Conservation (phyloP, 92 coral and sea anemone genomes). For the Umimayanthus kanabou region DNA sequence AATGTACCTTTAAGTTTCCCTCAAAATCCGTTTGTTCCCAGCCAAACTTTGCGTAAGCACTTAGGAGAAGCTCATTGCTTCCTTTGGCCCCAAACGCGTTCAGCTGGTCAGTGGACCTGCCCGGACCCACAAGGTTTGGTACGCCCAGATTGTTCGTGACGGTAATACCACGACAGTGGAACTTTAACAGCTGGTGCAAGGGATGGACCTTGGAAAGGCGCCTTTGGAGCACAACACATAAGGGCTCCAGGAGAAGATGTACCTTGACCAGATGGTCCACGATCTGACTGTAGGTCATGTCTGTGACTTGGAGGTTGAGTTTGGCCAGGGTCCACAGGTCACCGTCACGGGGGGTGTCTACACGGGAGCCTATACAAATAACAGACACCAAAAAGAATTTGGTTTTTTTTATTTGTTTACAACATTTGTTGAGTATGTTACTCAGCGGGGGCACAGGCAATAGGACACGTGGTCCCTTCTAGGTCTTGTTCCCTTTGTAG, state of each 20-base stretch:
- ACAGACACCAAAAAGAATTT: too few species aligned
- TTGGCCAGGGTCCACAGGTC: slow-evolving; percentile 62
- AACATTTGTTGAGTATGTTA: too few species aligned
- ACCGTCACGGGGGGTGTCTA: slow-evolving; percentile 59
- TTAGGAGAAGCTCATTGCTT: slow-evolving; percentile 39
- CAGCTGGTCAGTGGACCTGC: neutral
- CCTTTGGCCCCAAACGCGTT: slow-evolving; percentile 50
- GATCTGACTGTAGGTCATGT: slow-evolving; percentile 54
- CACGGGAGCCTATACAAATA: slow-evolving; percentile 43
- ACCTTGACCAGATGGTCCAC: slow-evolving; percentile 65
- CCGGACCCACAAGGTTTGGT: slow-evolving; percentile 26
- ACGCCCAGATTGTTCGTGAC: slow-evolving; percentile 45
- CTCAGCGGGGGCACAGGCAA: too few species aligned
- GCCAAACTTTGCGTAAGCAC: slow-evolving; percentile 11
- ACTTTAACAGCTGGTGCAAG: slow-evolving; percentile 42
- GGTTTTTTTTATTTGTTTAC: too few species aligned
- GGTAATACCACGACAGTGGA: slow-evolving; percentile 51
- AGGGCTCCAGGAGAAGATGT: slow-evolving; percentile 49
- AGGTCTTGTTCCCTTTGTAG: too few species aligned
- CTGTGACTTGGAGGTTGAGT: slow-evolving; percentile 58
- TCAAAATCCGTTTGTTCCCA: slow-evolving; percentile 51
- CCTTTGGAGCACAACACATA: slow-evolving; percentile 47
- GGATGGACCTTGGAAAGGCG: slow-evolving; percentile 44
- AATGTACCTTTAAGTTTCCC: slow-evolving; percentile 36
- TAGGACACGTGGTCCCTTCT: too few species aligned